Percentiles rank a stretch among this genome's conserved stretches.
Conservation (phyloP, 1,140 invertebrate genomes). For the Drosophila sulfurigaster region DNA sequence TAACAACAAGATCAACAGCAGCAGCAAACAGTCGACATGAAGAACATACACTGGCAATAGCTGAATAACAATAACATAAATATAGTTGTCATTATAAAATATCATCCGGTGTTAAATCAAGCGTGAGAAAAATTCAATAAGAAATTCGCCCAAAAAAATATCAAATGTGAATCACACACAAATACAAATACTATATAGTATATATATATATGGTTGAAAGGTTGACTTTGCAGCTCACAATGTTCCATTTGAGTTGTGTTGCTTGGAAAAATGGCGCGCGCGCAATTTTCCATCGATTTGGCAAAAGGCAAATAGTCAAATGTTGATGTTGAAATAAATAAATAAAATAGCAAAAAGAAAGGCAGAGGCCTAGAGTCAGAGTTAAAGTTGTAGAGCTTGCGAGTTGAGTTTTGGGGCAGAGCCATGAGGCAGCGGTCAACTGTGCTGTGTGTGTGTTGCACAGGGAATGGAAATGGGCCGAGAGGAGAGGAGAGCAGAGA, state of each 20-base stretch:
- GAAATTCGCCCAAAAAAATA: constrained; percentile 29
- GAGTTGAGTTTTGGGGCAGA: background rate
- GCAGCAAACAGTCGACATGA: constrained; percentile 23
- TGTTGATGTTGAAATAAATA: constrained; percentile 63
- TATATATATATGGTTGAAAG: background rate
- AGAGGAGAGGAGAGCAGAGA: background rate
- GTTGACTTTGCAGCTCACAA: background rate
- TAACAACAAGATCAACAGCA: constrained; percentile 40
- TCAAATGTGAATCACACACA: constrained; percentile 23
- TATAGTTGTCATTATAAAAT: constrained; percentile 81
- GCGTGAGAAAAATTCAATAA: constrained; percentile 75
- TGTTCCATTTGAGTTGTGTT: constrained; percentile 8
- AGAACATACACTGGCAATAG: constrained; percentile 45
- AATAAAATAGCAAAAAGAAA: constrained; percentile 72
- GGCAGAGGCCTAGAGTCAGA: constrained; percentile 49
- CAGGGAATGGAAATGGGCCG: constrained; percentile 12
- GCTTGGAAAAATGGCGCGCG: constrained; percentile 11
- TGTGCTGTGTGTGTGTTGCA: background rate
- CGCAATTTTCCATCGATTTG: constrained; percentile 51
- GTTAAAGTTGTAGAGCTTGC: background rate
- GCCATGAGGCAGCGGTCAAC: constrained; percentile 34
- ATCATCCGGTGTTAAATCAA: constrained; percentile 79
- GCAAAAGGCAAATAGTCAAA: constrained; percentile 53
- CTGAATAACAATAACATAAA: constrained; percentile 73
- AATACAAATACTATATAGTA: background rate